Conservation (phyloP, 2,888 invertebrate genomes). For the Xestobium rufovillosum region DNA sequence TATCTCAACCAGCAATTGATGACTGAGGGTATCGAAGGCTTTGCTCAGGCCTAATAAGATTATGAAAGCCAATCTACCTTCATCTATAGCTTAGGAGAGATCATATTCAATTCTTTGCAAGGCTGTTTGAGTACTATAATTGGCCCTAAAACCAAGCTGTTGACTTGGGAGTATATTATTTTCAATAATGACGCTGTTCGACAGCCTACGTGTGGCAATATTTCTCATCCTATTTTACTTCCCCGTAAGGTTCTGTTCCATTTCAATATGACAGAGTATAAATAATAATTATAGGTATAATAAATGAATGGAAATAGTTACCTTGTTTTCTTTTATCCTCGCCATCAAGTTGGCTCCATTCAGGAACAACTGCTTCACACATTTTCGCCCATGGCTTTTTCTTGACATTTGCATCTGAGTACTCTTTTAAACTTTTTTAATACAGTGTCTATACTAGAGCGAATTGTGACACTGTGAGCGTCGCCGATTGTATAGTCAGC, state of each 20-base stretch:
- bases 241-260: conserved; percentile 18
- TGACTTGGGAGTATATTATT: no score
- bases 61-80: no score
- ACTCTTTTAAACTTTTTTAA: conserved; percentile 8
- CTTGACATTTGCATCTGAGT: conserved; percentile 46
- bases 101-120: no score
- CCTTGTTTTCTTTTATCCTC: conserved; percentile 21
- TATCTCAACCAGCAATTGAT: no score
- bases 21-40: no score
- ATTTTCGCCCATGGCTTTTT: conserved; percentile 42
- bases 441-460: conserved; percentile 8
- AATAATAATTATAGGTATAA: conserved; percentile 12
- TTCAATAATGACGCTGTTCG: no score
- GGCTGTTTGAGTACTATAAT: no score
- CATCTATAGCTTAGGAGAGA: no score
- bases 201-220: conserved; percentile 19
- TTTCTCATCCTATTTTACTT: conserved; percentile 19
- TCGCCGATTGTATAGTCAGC: conserved; percentile 13
- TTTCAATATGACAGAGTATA: conserved; percentile 22
- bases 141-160: no score
- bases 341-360: conserved; percentile 18
- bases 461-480: conserved; percentile 9
- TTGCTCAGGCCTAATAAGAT: no score
- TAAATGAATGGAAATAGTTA: conserved; percentile 12
- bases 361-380: conserved; percentile 18